These are phyloP conservation scores for Beris morrisii DNA, from an alignment of 2,888 invertebrate species.

Conservation along the genomic window DNA sequence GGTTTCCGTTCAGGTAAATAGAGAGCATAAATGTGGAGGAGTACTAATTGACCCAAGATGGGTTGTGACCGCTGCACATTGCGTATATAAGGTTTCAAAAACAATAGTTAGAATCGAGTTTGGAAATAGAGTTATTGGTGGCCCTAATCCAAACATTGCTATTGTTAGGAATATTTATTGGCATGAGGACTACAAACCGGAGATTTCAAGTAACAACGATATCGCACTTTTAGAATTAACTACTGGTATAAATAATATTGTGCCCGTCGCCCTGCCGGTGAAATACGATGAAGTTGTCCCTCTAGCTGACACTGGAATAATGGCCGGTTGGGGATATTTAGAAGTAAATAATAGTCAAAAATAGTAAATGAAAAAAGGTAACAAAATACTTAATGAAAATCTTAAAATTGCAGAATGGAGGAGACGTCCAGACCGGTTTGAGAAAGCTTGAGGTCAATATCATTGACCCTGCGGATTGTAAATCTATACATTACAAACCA, in stretches of 20 bases:
- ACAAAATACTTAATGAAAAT: background rate
- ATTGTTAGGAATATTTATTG: slow-evolving; percentile 45
- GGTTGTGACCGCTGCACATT: slow-evolving; percentile 50
- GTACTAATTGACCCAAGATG: slow-evolving; percentile 45
- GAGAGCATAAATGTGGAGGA: slow-evolving; percentile 46
- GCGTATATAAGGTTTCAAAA: too few relatives aligned
- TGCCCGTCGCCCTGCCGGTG: slow-evolving; percentile 46
- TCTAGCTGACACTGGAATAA: slow-evolving; percentile 41
- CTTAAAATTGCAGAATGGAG: slow-evolving; percentile 48
- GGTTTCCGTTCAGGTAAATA: too few relatives aligned
- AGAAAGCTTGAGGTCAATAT: slow-evolving; percentile 53
- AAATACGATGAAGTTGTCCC: slow-evolving; percentile 39
- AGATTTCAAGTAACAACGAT: slow-evolving; percentile 51
- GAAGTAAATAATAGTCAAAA: slow-evolving; percentile 39
- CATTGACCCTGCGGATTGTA: slow-evolving; percentile 53
- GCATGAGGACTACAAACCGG: slow-evolving; percentile 49
- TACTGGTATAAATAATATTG: too few relatives aligned
- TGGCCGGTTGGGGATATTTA: slow-evolving; percentile 52
- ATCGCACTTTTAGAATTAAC: slow-evolving; percentile 54
- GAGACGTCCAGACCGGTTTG: slow-evolving; percentile 48
- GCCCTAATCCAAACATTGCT: slow-evolving; percentile 45
- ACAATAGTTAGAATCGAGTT: too few relatives aligned
- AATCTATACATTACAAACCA: slow-evolving; percentile 45
- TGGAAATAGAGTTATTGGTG: slow-evolving; percentile 43
- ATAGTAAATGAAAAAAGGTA: background rate